Evolutionary conservation across 2,888 invertebrate species (phyloP), one percentile per base, ranked within the genome.

Genomic region (Apeira syringaria): DNA sequence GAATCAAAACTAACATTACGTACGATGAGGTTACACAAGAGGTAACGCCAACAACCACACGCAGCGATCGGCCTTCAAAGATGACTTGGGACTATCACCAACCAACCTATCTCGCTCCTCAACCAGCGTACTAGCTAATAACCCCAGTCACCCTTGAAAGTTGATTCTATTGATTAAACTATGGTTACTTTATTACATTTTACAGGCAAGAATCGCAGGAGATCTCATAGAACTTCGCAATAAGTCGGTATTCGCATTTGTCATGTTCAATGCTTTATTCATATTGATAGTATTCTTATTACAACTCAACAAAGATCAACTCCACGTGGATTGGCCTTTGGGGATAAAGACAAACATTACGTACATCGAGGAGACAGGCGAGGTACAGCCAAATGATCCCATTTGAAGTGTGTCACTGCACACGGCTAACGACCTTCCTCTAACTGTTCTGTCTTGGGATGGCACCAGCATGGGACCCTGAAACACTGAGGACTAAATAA

Each of bases 261-360:
- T 99, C 92, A 99, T 99, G 98, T 96, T 99, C 93, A 99, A 99
- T 94, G 97, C 98, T 88, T 94, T 99, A 81, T 99, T 99, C 94
- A 97, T 99, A 85, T 94, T 99, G 92, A 97, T 98, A 91, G 98
- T 99, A 80, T 97, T 99, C 92, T 95, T 99, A 90, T 95, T 99
- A 85, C 99, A 99, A 94, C 94, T 99, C 91, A 98, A 99, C 92
- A 98, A 98, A 94, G 97, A 98, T 92, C 96, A 97, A 91, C 94
- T 99, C 85, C 97, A 98, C 92, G 95, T 98, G 91, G 94, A 97
- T 91, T 98, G 98, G 98, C 98, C 98, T 80, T 93, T 97, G 80
- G 97, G 97, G 84, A 95, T 97, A 90, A 96, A 95, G 92, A 97
- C 96, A 87, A 98, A 98, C 92, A 96, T 97, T 90, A 97, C 97